phyloP scores from a whole-genome alignment of 2,797 vertebrate species.

The Enteromius trimaculatus region DNA sequence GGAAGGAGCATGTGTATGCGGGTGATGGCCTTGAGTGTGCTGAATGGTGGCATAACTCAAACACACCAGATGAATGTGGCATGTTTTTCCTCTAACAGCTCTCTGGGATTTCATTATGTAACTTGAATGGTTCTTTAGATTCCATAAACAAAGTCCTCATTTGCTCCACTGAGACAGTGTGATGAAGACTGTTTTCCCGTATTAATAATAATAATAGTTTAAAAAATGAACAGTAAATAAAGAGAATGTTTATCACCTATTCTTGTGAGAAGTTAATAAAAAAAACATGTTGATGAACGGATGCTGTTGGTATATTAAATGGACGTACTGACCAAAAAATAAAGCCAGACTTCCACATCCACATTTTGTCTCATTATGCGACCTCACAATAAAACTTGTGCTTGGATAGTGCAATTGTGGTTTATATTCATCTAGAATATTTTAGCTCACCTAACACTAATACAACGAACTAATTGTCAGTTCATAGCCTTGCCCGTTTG shows the following conservation, averaged over 20 bases:
- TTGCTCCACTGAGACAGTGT: neutral
- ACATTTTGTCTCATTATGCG: neutral
- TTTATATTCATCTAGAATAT: neutral
- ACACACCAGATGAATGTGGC: conserved; percentile 59
- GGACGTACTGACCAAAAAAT: neutral
- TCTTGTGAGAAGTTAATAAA: neutral
- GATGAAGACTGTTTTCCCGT: neutral
- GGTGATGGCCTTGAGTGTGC: conserved; percentile 38
- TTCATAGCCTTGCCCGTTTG: neutral
- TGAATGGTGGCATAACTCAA: conserved; percentile 44
- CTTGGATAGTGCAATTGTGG: neutral
- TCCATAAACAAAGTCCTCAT: neutral
- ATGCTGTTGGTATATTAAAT: neutral
- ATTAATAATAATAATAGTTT: neutral
- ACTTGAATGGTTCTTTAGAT: conserved; percentile 41
- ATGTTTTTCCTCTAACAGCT: conserved; percentile 53
- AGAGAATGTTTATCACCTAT: neutral
- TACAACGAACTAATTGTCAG: neutral
- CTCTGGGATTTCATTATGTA: conserved; percentile 40
- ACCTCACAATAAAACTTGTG: neutral
- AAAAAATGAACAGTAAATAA: neutral
- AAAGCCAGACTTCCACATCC: neutral
- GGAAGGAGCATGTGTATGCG: too few relatives aligned
- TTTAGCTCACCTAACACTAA: neutral
- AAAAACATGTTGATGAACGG: too few relatives aligned